Evolutionary conservation across 2,797 vertebrate genomes (phyloP).

Genomic region (Enteromius radiatus): DNA sequence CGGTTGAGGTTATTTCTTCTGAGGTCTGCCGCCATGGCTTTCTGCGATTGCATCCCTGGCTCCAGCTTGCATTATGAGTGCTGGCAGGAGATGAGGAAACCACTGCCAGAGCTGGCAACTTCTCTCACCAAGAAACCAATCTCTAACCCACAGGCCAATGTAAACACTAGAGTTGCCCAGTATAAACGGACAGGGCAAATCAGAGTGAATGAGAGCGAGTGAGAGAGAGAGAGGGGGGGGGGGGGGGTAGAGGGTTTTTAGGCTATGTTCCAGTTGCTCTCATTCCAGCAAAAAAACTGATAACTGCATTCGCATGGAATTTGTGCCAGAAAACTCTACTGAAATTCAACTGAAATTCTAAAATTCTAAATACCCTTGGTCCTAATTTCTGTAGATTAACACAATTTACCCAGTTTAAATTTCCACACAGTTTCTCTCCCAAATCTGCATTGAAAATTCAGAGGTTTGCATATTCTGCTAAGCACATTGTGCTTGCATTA

Average conservation of each 20-base stretch:
- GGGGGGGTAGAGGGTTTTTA: not conserved
- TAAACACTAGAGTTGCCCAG: conserved; percentile 64
- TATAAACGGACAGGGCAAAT: conserved; percentile 49
- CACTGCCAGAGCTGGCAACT: conserved; percentile 51
- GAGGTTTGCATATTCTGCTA: not conserved
- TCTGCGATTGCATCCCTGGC: conserved; percentile 22
- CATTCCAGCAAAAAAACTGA: not conserved
- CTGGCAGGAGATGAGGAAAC: conserved; percentile 54
- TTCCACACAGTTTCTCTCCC: not conserved
- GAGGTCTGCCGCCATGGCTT: conserved; percentile 12
- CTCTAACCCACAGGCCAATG: conserved; percentile 61
- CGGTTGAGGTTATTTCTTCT: conserved; percentile 8
- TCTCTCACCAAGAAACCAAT: conserved; percentile 43
- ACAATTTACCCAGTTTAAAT: not conserved
- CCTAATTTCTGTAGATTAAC: not conserved
- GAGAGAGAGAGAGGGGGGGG: not conserved
- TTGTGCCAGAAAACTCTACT: not conserved
- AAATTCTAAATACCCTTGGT: not conserved
- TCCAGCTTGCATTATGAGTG: conserved; percentile 37
- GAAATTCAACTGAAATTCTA: not conserved
- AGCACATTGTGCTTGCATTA: not conserved
- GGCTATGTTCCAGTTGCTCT: conserved; percentile 5
- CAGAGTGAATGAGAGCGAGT: conserved; percentile 17
- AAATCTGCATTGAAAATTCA: not conserved
- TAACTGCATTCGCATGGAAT: not conserved